Conservation (phyloP, 1,140 invertebrate species). For the Drosophila simulans region DNA sequence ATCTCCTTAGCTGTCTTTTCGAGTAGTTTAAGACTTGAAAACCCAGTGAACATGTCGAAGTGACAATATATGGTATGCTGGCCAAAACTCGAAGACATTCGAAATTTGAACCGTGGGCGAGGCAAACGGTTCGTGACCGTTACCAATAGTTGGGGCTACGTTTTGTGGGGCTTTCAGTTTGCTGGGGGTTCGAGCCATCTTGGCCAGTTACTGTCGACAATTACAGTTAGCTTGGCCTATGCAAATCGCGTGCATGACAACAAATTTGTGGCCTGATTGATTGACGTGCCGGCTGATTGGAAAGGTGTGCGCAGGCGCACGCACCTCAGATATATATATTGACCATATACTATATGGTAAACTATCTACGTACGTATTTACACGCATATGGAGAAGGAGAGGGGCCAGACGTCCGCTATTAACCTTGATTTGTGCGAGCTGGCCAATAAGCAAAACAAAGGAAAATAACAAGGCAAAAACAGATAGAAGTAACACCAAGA, state of each 20-base stretch:
- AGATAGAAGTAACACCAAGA: constrained; percentile 20
- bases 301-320: constrained; percentile 56
- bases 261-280: constrained; percentile 61
- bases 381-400: neutral
- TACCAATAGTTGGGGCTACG: constrained; percentile 1
- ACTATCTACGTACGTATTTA: neutral
- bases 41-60: constrained; percentile 22
- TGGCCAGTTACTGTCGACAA: constrained; percentile 6
- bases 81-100: constrained; percentile 11
- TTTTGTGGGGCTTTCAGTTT: neutral
- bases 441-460: constrained; percentile 42
- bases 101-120: constrained; percentile 23
- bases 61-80: constrained; percentile 7
- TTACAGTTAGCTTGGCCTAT: constrained; percentile 54
- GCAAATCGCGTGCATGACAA: constrained; percentile 76
- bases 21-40: neutral
- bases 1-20: neutral
- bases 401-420: constrained; percentile 40
- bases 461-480: constrained; percentile 3
- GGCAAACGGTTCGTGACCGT: constrained; percentile 30
- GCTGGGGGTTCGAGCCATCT: constrained; percentile 1
- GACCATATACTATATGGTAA: neutral
- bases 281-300: constrained; percentile 61
- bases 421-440: constrained; percentile 69
- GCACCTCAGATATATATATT: neutral